Conservation (phyloP, 2,113 vertebrate species). For the Malurus cyaneus region DNA sequence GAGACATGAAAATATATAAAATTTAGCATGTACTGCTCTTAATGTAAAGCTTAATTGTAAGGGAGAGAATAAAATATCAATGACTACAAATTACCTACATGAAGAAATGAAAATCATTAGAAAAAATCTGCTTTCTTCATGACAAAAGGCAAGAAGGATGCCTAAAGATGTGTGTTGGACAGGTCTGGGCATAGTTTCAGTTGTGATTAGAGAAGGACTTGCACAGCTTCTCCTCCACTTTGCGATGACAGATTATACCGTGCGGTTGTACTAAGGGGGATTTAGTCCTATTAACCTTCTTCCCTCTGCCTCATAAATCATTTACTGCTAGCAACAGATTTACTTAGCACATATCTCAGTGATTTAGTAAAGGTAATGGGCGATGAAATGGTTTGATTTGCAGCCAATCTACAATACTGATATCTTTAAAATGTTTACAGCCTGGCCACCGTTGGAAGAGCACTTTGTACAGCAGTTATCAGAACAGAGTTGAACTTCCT, state of each 20-base stretch:
- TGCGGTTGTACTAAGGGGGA: not conserved
- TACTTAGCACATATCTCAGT: slow-evolving; percentile 5
- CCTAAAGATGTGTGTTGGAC: not conserved
- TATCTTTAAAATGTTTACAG: not conserved
- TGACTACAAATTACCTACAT: not conserved
- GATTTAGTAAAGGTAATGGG: slow-evolving; percentile 27
- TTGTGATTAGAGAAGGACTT: not conserved
- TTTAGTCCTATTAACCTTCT: not conserved
- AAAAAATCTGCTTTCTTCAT: not conserved
- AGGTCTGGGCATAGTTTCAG: not conserved
- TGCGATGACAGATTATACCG: not conserved
- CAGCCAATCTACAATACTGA: not conserved
- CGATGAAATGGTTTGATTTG: not conserved
- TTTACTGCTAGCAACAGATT: not conserved
- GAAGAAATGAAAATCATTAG: not conserved
- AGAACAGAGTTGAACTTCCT: not conserved
- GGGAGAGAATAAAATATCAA: not conserved
- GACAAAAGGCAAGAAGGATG: not conserved
- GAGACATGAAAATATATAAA: not conserved
- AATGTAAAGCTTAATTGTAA: not conserved
- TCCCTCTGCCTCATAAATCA: slow-evolving; percentile 2
- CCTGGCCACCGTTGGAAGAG: not conserved
- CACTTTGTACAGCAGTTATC: not conserved
- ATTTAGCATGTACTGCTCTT: not conserved
- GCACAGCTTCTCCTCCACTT: not conserved